Conservation (phyloP, 1,140 invertebrate species). For the Protaetia brevitarsis region DNA sequence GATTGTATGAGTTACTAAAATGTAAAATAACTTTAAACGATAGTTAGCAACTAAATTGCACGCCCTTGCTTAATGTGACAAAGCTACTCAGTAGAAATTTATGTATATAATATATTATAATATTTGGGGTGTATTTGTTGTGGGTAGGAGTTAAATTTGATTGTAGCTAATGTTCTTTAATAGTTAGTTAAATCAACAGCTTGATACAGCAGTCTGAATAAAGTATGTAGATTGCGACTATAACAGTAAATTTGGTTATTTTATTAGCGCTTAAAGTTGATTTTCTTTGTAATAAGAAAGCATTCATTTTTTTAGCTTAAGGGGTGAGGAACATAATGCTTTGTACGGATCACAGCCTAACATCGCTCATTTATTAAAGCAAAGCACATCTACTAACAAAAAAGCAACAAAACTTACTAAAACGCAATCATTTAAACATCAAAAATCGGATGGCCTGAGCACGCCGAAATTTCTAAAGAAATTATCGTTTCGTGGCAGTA, state of each 20-base stretch:
- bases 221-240: too few relatives aligned
- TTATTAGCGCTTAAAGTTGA: background rate
- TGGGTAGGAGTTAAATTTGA: too few relatives aligned
- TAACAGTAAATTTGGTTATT: background rate
- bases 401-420: conserved; percentile 47
- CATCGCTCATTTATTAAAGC: conserved; percentile 46
- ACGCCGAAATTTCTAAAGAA: conserved; percentile 46
- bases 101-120: too few relatives aligned
- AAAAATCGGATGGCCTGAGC: conserved; percentile 41
- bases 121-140: too few relatives aligned
- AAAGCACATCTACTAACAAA: conserved; percentile 42
- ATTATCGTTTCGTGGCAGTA: conserved; percentile 41
- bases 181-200: too few relatives aligned
- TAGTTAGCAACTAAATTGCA: too few relatives aligned
- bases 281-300: conserved; percentile 5
- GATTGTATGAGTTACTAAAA: too few relatives aligned
- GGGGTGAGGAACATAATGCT: conserved; percentile 41
- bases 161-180: too few relatives aligned
- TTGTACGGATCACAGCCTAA: conserved; percentile 50
- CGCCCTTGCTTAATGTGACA: too few relatives aligned
- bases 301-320: conserved; percentile 33
- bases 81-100: too few relatives aligned
- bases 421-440: conserved; percentile 48
- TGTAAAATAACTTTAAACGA: too few relatives aligned
- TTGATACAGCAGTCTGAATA: too few relatives aligned